Percentiles rank a stretch among this genome's conserved stretches.
Conservation (phyloP, 2,797 vertebrate genomes). For the Catharus ustulatus region DNA sequence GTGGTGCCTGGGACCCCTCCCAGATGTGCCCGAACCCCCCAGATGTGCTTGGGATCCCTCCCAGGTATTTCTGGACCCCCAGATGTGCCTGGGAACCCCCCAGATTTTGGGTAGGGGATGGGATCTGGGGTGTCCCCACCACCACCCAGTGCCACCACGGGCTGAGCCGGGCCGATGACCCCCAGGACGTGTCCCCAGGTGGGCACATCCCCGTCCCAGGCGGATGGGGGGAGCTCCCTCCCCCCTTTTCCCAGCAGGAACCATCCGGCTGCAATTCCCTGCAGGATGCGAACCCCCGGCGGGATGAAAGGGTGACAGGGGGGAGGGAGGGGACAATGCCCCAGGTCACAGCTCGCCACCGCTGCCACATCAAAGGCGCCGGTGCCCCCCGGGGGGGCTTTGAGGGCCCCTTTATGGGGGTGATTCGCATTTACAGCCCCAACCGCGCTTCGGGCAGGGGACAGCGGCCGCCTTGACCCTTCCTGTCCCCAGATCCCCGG, state of each 20-base stretch:
- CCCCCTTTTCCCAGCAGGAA: not conserved
- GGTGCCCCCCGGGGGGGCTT: not conserved
- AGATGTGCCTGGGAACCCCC: too few relatives aligned
- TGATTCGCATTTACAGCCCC: not conserved
- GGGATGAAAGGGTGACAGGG: not conserved
- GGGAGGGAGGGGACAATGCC: not conserved
- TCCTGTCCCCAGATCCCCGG: rapidly evolving
- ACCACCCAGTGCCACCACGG: rapidly evolving
- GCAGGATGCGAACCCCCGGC: not conserved
- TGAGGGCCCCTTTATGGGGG: not conserved
- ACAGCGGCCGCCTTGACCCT: too few relatives aligned
- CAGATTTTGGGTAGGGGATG: not conserved
- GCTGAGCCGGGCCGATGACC: not conserved
- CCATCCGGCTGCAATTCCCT: not conserved
- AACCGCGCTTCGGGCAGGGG: rapidly evolving
- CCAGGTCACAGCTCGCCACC: not conserved
- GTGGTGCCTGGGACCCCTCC: not conserved
- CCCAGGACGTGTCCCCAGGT: not conserved
- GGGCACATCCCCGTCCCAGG: not conserved
- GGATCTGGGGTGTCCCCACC: rapidly evolving
- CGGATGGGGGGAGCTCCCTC: too few relatives aligned
- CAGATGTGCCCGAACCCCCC: too few relatives aligned
- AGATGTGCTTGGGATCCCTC: not conserved
- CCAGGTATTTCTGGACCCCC: too few relatives aligned
- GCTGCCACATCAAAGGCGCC: conserved; percentile 26